These are phyloP conservation scores for Atta cephalotes DNA, from an alignment of 1,140 invertebrate genomes.

Conservation along the genomic window DNA sequence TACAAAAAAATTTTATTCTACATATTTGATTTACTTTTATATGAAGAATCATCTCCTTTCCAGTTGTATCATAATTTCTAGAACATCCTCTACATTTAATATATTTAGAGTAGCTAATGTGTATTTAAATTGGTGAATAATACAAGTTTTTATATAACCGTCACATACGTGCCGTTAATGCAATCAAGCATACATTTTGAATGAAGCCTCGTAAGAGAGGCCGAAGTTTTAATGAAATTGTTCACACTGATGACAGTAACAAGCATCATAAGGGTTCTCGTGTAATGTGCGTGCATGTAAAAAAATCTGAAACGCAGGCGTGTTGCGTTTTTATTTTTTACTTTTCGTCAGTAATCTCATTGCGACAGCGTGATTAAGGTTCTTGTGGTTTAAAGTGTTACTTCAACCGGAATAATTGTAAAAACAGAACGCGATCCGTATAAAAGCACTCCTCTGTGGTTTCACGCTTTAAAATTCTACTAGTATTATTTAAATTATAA, in stretches of 20 bases:
- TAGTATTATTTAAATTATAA: slow-evolving; percentile 24
- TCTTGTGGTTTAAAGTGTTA: slow-evolving; percentile 30
- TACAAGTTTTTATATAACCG: slow-evolving; percentile 33
- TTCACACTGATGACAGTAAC: slow-evolving; percentile 75
- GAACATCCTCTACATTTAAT: neutral
- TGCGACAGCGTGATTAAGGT: slow-evolving; percentile 42
- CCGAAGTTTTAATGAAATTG: slow-evolving; percentile 76
- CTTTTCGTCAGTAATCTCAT: slow-evolving; percentile 47
- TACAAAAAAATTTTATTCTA: no score
- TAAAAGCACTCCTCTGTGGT: neutral
- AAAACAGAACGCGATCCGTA: slow-evolving; percentile 43
- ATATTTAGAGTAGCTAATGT: neutral
- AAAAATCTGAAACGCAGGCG: slow-evolving; percentile 44
- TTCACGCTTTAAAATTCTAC: neutral
- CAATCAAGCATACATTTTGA: slow-evolving; percentile 47
- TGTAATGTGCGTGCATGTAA: neutral
- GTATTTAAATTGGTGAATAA: slow-evolving; percentile 44
- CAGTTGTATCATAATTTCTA: no score
- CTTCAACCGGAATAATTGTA: slow-evolving; percentile 37
- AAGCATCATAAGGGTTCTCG: slow-evolving; percentile 70
- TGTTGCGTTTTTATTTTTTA: slow-evolving; percentile 47
- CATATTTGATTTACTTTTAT: no score
- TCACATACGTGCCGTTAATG: slow-evolving; percentile 53
- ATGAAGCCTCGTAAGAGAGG: slow-evolving; percentile 49
- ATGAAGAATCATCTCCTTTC: no score